These are phyloP conservation scores for Rotaria magnacalcarata DNA, from an alignment of 2,888 invertebrate species.

Conservation along the genomic window DNA sequence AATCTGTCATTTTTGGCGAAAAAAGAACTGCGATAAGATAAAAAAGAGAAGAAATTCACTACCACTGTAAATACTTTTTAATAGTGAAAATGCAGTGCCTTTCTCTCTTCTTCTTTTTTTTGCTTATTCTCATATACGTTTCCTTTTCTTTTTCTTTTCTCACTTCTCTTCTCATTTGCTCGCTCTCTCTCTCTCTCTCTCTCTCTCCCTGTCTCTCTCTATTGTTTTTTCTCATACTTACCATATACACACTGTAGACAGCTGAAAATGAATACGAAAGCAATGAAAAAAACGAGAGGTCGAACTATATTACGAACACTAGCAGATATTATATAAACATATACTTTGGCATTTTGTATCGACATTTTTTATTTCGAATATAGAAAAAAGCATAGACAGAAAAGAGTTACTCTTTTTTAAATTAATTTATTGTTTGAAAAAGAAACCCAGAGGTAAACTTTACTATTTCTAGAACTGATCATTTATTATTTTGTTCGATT, in stretches of 20 bases:
- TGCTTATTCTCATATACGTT: neutral
- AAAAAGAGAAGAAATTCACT: neutral
- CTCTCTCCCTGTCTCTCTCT: neutral
- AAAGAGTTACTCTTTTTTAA: neutral
- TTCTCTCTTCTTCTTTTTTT: neutral
- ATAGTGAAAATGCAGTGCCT: neutral
- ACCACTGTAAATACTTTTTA: neutral
- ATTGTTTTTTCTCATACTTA: neutral
- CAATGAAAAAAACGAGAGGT: neutral
- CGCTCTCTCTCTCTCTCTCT: neutral
- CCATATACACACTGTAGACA: neutral
- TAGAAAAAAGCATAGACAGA: neutral
- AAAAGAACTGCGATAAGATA: neutral
- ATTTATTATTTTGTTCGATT: neutral
- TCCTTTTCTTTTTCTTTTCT: neutral
- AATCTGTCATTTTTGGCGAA: neutral
- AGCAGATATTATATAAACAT: neutral
- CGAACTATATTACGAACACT: neutral
- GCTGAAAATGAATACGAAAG: neutral
- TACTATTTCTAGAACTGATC: neutral
- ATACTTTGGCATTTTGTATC: neutral
- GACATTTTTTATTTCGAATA: neutral
- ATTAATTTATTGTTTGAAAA: neutral
- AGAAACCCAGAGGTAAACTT: neutral
- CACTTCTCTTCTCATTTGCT: neutral